A percentile compares a stretch with the other conserved stretches of the same genome.
Conservation (phyloP, 2,113 vertebrate species). For the Orcinus orca region DNA sequence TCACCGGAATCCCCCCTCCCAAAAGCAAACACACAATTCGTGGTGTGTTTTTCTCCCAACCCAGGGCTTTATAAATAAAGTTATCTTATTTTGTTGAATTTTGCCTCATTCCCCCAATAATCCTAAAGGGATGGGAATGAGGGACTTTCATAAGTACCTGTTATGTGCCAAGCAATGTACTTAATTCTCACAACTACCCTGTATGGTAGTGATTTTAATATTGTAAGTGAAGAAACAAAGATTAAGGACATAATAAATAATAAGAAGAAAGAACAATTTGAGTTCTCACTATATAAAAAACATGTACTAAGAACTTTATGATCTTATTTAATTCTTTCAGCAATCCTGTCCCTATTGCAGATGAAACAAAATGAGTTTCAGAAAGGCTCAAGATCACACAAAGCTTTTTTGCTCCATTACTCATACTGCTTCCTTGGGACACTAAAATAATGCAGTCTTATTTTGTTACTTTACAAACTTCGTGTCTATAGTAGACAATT, state of each 20-base stretch:
- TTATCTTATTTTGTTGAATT: not conserved
- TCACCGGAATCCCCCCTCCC: not conserved
- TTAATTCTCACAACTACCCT: not conserved
- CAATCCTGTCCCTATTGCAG: not conserved
- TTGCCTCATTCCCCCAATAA: not conserved
- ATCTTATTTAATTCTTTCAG: not conserved
- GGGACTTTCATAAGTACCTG: not conserved
- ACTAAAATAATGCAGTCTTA: not conserved
- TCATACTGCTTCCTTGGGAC: not conserved
- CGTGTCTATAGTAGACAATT: not conserved
- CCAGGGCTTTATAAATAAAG: not conserved
- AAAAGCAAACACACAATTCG: slow-evolving; percentile 24
- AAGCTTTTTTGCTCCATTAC: slow-evolving; percentile 3
- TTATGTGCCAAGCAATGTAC: not conserved
- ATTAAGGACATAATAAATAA: slow-evolving; percentile 7
- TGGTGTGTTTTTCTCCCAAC: not conserved
- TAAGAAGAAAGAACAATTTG: not conserved
- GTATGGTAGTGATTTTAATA: not conserved
- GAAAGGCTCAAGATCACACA: not conserved
- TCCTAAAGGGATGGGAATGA: not conserved
- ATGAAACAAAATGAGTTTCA: slow-evolving; percentile 35
- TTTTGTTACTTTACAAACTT: slow-evolving; percentile 19
- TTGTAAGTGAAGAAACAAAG: not conserved
- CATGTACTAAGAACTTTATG: not conserved
- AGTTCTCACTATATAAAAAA: not conserved